A percentile compares a stretch with the other conserved stretches of the same genome.
Evolutionary conservation across 1,140 invertebrate species (phyloP).

Genomic region (Psilanteris sp.): DNA sequence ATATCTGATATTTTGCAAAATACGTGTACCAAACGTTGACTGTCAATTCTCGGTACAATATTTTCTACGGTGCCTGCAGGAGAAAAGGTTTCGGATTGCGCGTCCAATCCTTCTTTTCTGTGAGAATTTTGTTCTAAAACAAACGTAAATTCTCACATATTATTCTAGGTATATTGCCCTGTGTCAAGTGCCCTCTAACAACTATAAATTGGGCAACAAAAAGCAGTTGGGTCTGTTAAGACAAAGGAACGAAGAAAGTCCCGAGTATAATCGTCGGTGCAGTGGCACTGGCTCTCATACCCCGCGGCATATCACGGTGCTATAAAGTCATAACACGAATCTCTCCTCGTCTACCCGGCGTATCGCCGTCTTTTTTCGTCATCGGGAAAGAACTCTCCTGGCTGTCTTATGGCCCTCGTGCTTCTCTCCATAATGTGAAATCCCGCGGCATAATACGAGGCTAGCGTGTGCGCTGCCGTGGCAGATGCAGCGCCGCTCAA

Average conservation of each 20-base stretch:
- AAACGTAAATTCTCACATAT: slow-evolving; percentile 39
- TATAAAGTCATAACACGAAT: slow-evolving; percentile 74
- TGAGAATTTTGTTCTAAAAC: too few species aligned
- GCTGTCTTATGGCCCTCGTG: slow-evolving; percentile 38
- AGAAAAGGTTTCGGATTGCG: too few species aligned
- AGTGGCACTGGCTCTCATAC: slow-evolving; percentile 60
- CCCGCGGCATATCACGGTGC: slow-evolving; percentile 61
- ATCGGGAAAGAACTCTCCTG: slow-evolving; percentile 34
- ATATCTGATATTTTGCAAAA: too few species aligned
- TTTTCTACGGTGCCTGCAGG: too few species aligned
- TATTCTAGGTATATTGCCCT: slow-evolving; percentile 60
- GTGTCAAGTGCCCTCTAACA: slow-evolving; percentile 64
- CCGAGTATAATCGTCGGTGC: slow-evolving; percentile 53
- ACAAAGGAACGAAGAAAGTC: slow-evolving; percentile 66
- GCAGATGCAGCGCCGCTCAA: slow-evolving; percentile 69
- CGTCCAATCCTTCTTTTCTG: too few species aligned
- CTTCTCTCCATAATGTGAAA: slow-evolving; percentile 50
- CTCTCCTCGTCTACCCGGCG: slow-evolving; percentile 23
- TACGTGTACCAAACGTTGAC: too few species aligned
- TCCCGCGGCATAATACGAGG: slow-evolving; percentile 48
- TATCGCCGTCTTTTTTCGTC: slow-evolving; percentile 16
- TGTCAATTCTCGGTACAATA: too few species aligned
- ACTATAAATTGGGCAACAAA: slow-evolving; percentile 74
- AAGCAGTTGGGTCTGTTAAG: slow-evolving; percentile 58
- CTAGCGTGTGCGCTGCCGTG: slow-evolving; percentile 52